Evolutionary conservation across 2,888 invertebrate genomes (phyloP).

Genomic region (Nesidiocoris tenuis): DNA sequence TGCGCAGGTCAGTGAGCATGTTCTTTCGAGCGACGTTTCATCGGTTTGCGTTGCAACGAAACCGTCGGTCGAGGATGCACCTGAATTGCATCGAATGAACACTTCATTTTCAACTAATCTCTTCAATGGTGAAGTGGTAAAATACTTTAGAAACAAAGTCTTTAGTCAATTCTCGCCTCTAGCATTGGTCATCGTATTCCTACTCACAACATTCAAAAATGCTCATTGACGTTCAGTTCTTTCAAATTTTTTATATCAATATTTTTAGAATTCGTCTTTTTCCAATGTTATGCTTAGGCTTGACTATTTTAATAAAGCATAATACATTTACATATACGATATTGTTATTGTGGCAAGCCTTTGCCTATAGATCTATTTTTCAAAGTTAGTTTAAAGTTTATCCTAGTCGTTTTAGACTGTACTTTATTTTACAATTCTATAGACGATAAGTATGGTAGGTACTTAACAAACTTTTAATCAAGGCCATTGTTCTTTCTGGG

Average conservation of each 20-base stretch:
- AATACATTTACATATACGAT: slow-evolving; percentile 40
- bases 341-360: slow-evolving; percentile 49
- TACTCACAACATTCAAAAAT: neutral
- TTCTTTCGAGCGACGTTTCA: neutral
- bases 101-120: too few species aligned
- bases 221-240: neutral
- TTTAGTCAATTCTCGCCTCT: neutral
- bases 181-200: neutral
- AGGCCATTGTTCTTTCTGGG: slow-evolving; percentile 39
- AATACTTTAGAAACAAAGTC: neutral
- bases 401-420: slow-evolving; percentile 49
- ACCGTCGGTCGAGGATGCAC: too few species aligned
- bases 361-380: slow-evolving; percentile 50
- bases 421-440: slow-evolving; percentile 41
- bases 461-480: slow-evolving; percentile 28
- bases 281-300: slow-evolving; percentile 48
- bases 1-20: neutral
- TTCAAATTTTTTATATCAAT: neutral
- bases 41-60: neutral
- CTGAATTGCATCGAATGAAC: too few species aligned
- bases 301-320: slow-evolving; percentile 44
- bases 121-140: neutral
- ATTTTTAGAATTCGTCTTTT: slow-evolving; percentile 29
- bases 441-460: slow-evolving; percentile 27
- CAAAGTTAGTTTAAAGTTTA: slow-evolving; percentile 49